Conservation (phyloP, 2,113 vertebrate genomes). For the Tor tambroides region DNA sequence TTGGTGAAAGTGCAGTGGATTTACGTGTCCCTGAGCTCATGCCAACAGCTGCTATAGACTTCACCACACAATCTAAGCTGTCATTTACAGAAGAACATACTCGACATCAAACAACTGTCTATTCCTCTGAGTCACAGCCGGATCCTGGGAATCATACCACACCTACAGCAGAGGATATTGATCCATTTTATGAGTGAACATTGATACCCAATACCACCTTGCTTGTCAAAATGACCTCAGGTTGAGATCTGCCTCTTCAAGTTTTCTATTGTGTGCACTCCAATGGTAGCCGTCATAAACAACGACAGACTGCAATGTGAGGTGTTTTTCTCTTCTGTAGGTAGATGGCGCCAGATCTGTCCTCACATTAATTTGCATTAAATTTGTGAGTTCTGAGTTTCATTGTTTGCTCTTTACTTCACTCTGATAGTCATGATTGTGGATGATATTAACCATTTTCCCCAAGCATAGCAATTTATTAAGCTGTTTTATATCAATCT, state of each 20-base stretch:
- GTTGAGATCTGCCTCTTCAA: neutral
- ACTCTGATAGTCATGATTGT: neutral
- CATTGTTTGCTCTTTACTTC: neutral
- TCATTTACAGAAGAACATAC: neutral
- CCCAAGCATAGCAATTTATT: neutral
- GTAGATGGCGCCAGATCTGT: constrained; percentile 18
- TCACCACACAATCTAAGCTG: neutral
- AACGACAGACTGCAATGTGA: neutral
- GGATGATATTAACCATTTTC: no score
- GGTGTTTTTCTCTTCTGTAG: neutral
- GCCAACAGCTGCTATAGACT: neutral
- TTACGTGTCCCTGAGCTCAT: neutral
- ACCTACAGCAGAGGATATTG: neutral
- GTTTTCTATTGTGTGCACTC: neutral
- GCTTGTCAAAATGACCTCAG: neutral
- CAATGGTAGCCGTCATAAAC: neutral
- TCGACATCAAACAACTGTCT: neutral
- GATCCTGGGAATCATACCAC: neutral
- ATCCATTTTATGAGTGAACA: neutral
- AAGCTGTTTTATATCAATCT: neutral
- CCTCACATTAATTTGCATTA: neutral
- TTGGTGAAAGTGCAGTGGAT: neutral
- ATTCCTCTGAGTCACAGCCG: neutral
- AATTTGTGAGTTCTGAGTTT: constrained; percentile 1
- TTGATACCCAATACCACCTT: neutral